Conservation (phyloP, 2,888 invertebrate genomes). For the Sinopyrophorus schimmeli region DNA sequence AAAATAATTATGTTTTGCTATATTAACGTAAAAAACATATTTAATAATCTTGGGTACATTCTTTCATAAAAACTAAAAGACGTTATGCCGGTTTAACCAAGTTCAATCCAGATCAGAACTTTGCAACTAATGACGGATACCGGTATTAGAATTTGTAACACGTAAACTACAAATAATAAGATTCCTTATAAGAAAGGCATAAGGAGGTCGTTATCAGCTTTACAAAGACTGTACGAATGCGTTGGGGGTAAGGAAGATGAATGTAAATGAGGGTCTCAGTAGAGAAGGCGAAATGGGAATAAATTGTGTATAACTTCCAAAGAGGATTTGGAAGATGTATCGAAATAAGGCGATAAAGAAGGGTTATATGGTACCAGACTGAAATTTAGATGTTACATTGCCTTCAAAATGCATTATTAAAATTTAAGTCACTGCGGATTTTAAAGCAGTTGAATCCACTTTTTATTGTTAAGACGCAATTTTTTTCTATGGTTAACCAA, state of each 20-base stretch:
- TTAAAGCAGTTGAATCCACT: too few relatives aligned
- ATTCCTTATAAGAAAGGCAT: constrained; percentile 28
- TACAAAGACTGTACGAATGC: constrained; percentile 32
- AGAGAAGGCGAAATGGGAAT: constrained; percentile 41
- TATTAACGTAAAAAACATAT: too few relatives aligned
- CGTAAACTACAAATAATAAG: constrained; percentile 30
- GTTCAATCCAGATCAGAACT: too few relatives aligned
- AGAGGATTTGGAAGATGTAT: constrained; percentile 53
- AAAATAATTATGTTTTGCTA: not conserved
- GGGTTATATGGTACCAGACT: constrained; percentile 51
- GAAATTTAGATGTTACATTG: constrained; percentile 52
- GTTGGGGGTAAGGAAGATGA: constrained; percentile 37
- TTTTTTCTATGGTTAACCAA: too few relatives aligned
- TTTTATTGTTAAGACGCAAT: too few relatives aligned
- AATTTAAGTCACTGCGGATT: constrained; percentile 46
- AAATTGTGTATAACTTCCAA: constrained; percentile 50
- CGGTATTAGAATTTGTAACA: constrained; percentile 16
- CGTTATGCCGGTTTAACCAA: too few relatives aligned
- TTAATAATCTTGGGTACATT: too few relatives aligned
- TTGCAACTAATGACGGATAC: too few relatives aligned
- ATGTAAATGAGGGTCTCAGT: constrained; percentile 40
- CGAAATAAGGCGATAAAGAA: constrained; percentile 53
- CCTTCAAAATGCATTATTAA: constrained; percentile 44
- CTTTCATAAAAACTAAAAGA: too few relatives aligned
- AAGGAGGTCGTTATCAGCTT: constrained; percentile 33